Base-by-base conservation (phyloP, 2,888 invertebrate genomes). In the Julus scanicus region DNA sequence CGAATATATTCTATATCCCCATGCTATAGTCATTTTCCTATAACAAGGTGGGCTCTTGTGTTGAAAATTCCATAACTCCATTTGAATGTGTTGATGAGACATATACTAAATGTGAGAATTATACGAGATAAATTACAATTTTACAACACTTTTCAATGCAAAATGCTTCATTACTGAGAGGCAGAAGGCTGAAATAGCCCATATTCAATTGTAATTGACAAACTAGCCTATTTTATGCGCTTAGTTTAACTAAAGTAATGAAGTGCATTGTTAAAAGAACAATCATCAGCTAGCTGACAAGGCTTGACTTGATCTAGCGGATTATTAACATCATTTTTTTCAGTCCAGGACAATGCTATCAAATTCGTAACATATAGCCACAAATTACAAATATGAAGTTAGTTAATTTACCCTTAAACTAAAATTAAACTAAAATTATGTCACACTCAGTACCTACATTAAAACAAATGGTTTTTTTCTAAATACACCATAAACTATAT, bases 41-140 rank as follows among this genome's bases (percentile, higher is more conserved):
- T 53, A 53, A 53, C 53, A 53, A 53, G 53, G 53, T 53, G 53
- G 15, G 53, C 53, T 17, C 53, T 13, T 13, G 15, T 53, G 53
- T 53, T 53, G 53, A 53, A 53, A 53, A 53, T 53, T 17, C 53
- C 15, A 53, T 53, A 53, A 53, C 53, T 53, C 53, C 53, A 53
- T 53, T 53, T 53, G 53, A 53, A 53, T 53, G 53, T 17, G 53
- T 53, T 53, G 53, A 53, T 53, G 53, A 53, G 53, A 53, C 53
- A 53, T 53, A 13, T 53, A 53, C 53, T 53, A 53, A 53, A 53
- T 53, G 53, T 53, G 53, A 53, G 15, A 53, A 53, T 53, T 53
- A 53, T 53, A 53, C 53, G 53, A 53, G 53, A 53, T 53, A 53
- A 53, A 53, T 53, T 53, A 53, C 53, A 53, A 53, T 53, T 53